Percentiles rank a stretch among this genome's conserved stretches.
These are phyloP conservation scores for Microtus ochrogaster DNA, from an alignment of 2,113 vertebrate genomes.

Conservation along the genomic window DNA sequence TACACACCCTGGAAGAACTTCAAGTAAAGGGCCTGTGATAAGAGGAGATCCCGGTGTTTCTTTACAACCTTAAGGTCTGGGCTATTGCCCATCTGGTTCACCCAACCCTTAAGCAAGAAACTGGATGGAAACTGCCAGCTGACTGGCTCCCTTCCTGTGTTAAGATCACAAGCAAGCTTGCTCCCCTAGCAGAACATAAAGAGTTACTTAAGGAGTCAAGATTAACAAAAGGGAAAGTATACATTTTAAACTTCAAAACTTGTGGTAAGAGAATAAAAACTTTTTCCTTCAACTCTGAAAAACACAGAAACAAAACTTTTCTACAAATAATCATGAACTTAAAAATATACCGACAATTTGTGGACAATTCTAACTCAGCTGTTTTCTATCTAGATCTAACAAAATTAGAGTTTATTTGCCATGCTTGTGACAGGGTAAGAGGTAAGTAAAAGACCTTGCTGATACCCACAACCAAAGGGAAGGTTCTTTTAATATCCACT, in stretches of 20 bases:
- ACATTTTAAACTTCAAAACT: slow-evolving; percentile 36
- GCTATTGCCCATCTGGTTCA: background rate
- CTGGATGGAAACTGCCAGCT: rapidly evolving
- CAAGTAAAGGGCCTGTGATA: background rate
- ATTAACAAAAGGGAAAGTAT: background rate
- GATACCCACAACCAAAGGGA: background rate
- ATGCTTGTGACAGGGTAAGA: background rate
- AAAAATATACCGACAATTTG: background rate
- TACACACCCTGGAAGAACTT: background rate
- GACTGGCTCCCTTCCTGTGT: background rate
- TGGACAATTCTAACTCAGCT: background rate
- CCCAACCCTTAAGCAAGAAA: background rate
- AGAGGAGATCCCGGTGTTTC: slow-evolving; percentile 13
- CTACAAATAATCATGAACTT: background rate
- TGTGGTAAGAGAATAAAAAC: background rate
- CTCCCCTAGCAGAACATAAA: background rate
- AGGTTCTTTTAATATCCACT: background rate
- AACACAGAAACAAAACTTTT: background rate
- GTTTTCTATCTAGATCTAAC: background rate
- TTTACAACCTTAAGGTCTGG: slow-evolving; percentile 1
- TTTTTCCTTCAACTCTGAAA: slow-evolving; percentile 4
- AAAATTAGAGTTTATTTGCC: slow-evolving; percentile 12
- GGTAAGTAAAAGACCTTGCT: background rate
- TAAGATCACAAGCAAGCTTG: background rate
- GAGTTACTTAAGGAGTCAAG: background rate